A percentile compares a stretch with the other conserved stretches of the same genome.
phyloP scores from a whole-genome alignment of 2,113 vertebrate genomes.

The Cephalopterus ornatus region DNA sequence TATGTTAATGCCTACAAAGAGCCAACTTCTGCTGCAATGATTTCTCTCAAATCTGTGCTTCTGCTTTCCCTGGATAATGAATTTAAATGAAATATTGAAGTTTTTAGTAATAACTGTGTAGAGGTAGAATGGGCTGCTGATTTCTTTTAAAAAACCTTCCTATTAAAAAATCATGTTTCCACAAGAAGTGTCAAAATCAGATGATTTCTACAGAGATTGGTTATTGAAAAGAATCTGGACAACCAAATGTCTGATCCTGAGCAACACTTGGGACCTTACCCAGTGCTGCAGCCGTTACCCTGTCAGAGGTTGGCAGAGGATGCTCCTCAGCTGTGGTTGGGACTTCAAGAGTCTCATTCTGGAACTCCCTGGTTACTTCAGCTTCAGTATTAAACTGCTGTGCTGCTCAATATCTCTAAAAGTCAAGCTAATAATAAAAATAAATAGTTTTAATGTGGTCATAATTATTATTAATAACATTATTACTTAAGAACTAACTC shows the following conservation, averaged over 20 bases:
- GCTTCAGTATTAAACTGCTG: background rate
- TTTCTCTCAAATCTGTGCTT: background rate
- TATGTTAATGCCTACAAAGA: background rate
- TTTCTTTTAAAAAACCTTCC: background rate
- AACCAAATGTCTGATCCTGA: background rate
- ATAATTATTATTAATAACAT: background rate
- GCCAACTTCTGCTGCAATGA: background rate
- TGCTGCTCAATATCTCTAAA: background rate
- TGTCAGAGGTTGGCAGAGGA: background rate
- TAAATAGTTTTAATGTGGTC: background rate
- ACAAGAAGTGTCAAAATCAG: background rate
- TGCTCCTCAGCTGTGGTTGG: background rate
- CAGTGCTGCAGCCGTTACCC: background rate
- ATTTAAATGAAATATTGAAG: background rate
- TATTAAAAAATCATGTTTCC: background rate
- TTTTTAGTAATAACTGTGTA: background rate
- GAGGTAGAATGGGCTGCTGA: background rate
- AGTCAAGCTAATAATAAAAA: background rate
- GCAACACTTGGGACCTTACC: too few species aligned
- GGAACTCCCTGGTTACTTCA: background rate
- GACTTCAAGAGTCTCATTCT: background rate
- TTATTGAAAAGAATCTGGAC: background rate
- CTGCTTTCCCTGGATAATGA: background rate
- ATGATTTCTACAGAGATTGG: background rate
- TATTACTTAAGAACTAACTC: background rate